Evolutionary conservation across 2,888 invertebrate genomes (phyloP).

Genomic region (Alentia gelatinosa): DNA sequence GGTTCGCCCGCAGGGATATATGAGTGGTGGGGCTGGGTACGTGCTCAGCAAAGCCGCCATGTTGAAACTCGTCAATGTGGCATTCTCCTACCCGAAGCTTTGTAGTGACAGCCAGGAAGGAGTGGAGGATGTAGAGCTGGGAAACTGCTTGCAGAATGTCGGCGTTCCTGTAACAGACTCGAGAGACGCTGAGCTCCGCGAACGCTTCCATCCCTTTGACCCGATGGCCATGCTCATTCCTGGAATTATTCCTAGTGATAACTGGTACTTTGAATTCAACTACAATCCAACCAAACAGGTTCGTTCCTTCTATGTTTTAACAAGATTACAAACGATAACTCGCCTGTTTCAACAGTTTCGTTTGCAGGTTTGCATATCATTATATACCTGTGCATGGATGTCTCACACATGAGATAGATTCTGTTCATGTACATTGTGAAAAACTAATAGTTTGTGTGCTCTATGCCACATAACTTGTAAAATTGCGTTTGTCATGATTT

Average conservation of each 20-base stretch:
- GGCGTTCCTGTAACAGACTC: constrained; percentile 94
- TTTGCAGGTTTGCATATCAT: too few species aligned
- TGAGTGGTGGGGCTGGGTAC: constrained; percentile 87
- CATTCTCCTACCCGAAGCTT: constrained; percentile 85
- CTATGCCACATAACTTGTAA: too few species aligned
- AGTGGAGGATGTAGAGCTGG: constrained; percentile 96
- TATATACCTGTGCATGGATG: too few species aligned
- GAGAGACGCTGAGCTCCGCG: constrained; percentile 90
- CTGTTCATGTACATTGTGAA: too few species aligned
- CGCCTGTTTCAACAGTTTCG: too few species aligned
- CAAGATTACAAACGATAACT: too few species aligned
- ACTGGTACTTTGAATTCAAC: constrained; percentile 96
- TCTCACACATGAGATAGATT: too few species aligned
- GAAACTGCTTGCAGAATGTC: constrained; percentile 91
- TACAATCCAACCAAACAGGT: constrained; percentile 95
- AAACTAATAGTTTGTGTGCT: too few species aligned
- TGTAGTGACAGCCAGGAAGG: constrained; percentile 87
- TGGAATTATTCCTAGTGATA: constrained; percentile 86
- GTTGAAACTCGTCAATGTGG: constrained; percentile 87
- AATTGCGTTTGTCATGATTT: too few species aligned
- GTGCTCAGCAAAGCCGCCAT: constrained; percentile 92
- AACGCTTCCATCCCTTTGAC: constrained; percentile 95
- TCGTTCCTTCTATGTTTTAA: too few species aligned
- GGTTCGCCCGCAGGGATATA: constrained; percentile 80
- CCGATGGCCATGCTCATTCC: constrained; percentile 96